Base-by-base conservation (phyloP, 2,797 vertebrate species). In the Trachurus trachurus region DNA sequence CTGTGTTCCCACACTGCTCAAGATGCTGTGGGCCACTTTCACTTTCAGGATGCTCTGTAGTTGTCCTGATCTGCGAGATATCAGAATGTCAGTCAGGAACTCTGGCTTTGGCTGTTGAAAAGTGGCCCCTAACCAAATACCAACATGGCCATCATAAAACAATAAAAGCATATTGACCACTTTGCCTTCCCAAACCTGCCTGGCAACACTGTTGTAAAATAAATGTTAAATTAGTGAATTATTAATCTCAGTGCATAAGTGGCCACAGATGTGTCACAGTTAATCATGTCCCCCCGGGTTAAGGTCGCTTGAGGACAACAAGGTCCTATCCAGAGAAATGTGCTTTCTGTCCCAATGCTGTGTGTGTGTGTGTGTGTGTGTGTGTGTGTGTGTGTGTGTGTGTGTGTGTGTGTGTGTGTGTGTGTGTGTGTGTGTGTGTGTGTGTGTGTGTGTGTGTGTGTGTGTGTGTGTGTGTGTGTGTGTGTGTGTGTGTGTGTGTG, bases 241-340 rank as follows among this genome's bases (percentile, higher is more conserved):
- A 60, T 34, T 10, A 19, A 34, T 26, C 8, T 64, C 9, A 52
- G 44, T 59, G 6, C 9, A 9, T 15, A 21, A 26, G 22, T 21
- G 21, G 40, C 65, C 44, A 29, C 42, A 76, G 57, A 67, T 9
- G 29, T 74, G 66, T 73, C 61, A n/a, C 75, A 67, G 57, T 71
- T 52, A 40, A 58, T 66, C 17, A 13, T 52, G 54, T 47, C 66
- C 9, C 60, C 34, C 29, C 58, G 22, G 16, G 45, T 50, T 76
- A 61, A 80, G 63, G 59, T 71, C 34, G 40, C 42, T 34, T 67
- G 22, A 79, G 84, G 77, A 84, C 71, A 82, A 26, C 34, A 26
- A 6, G 22, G 52, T 13, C 52, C 6, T 15, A 22, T 54, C 15
- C 13, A 29, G 16, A 57, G 63, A 53, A 34, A 34, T 60, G 1